Evolutionary conservation across 2,888 invertebrate species (phyloP), one percentile per base, ranked within the genome.

Genomic region (Invenusta paracnida): DNA sequence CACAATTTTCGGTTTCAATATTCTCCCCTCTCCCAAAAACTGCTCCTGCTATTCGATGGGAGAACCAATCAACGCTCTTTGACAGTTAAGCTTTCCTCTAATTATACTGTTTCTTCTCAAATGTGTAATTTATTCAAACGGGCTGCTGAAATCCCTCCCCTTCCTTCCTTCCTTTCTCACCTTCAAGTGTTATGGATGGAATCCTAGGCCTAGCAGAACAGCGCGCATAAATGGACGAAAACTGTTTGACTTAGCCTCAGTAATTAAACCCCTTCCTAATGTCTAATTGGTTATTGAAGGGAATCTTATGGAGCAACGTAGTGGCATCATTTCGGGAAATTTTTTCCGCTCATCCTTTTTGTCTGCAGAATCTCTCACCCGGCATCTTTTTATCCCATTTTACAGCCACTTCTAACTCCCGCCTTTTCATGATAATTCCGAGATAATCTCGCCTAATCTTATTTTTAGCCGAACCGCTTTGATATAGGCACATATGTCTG

Each of bases 191-290:
- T n/a, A n/a, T n/a, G n/a, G n/a, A n/a, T n/a, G n/a, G n/a, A n/a
- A n/a, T n/a, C n/a, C n/a, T n/a, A n/a, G n/a, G n/a, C n/a, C n/a
- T n/a, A n/a, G n/a, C n/a, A n/a, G n/a, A n/a, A n/a, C n/a, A n/a
- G n/a, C n/a, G n/a, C n/a, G n/a, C n/a, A n/a, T n/a, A n/a, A n/a
- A n/a, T n/a, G n/a, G n/a, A n/a, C n/a, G n/a, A n/a, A n/a, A n/a
- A n/a, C n/a, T n/a, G n/a, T 23, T 73, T 73, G 25, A 73, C 73
- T 73, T 73, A 73, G 73, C 17, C 48, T 48, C 73, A 73, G 73
- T 73, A 73, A 73, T 73, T 73, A 73, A 73, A 73, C 73, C 73
- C 5, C 73, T 73, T 73, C 27, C 73, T 73, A 73, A 73, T 73
- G 17, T 23, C 73, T 73, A 73, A 73, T 73, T 73, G 73, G 73